Percentiles rank a stretch among this genome's conserved stretches.
These are phyloP conservation scores for Portevinia maculata DNA, from an alignment of 2,888 invertebrate genomes.

Conservation along the genomic window DNA sequence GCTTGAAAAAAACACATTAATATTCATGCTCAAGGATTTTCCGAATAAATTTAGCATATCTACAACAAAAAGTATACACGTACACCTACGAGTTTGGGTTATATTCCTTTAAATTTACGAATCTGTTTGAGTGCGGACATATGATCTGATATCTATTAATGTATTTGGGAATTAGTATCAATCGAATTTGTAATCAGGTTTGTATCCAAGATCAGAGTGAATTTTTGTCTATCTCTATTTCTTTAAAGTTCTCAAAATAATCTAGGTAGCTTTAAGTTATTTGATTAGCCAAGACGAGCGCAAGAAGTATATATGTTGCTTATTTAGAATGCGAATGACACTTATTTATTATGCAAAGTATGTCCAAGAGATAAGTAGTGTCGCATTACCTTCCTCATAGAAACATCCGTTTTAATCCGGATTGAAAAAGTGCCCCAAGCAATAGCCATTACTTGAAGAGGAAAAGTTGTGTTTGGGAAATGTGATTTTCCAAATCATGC, in stretches of 20 bases:
- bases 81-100: too few relatives aligned
- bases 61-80: too few relatives aligned
- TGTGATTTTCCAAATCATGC: not conserved
- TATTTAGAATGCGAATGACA: not conserved
- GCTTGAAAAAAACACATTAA: too few relatives aligned
- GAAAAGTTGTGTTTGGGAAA: not conserved
- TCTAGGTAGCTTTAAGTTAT: not conserved
- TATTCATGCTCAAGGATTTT: not conserved
- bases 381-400: too few relatives aligned
- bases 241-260: too few relatives aligned
- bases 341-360: slow-evolving; percentile 36
- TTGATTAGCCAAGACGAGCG: not conserved
- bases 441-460: not conserved
- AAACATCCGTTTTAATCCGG: not conserved
- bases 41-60: not conserved
- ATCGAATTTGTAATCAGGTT: too few relatives aligned
- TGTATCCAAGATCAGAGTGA: too few relatives aligned
- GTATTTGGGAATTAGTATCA: too few relatives aligned
- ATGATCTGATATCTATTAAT: too few relatives aligned
- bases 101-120: too few relatives aligned
- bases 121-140: too few relatives aligned
- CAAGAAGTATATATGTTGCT: slow-evolving; percentile 4
- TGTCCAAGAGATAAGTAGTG: slow-evolving; percentile 32
- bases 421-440: not conserved
- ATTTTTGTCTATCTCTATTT: too few relatives aligned